A percentile compares a stretch with the other conserved stretches of the same genome.
Conservation (phyloP, 2,113 vertebrate genomes). For the Pristiophorus japonicus region DNA sequence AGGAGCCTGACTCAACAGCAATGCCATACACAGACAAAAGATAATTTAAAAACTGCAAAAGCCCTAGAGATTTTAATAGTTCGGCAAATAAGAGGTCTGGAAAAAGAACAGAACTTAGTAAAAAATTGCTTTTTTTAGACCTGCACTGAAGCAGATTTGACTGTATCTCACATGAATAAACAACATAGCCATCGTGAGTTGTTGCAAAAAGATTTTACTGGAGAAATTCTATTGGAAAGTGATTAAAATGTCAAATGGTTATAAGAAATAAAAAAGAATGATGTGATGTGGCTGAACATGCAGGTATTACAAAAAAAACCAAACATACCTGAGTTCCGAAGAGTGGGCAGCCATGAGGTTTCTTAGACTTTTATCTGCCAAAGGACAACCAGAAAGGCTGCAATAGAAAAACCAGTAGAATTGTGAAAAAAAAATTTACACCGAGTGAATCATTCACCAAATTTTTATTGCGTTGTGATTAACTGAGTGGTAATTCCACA, state of each 20-base stretch:
- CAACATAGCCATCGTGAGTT: not conserved
- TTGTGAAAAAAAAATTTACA: slow-evolving; percentile 49
- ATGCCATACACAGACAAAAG: not conserved
- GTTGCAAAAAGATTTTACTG: not conserved
- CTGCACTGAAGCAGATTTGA: not conserved
- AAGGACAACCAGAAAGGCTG: slow-evolving; percentile 99
- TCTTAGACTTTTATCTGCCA: slow-evolving; percentile 99
- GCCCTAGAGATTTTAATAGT: not conserved
- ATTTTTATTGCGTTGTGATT: not conserved
- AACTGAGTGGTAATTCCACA: slow-evolving; percentile 31
- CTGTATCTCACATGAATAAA: not conserved
- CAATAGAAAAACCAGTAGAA: slow-evolving; percentile 74
- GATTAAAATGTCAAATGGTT: not conserved
- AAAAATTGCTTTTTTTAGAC: no score
- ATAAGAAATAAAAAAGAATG: not conserved
- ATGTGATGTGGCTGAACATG: not conserved
- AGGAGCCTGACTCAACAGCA: not conserved
- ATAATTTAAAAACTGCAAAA: not conserved
- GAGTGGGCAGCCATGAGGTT: slow-evolving; percentile 99
- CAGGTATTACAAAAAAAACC: slow-evolving; percentile 44
- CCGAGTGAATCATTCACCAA: not conserved
- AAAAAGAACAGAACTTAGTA: not conserved
- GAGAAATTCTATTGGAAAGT: not conserved
- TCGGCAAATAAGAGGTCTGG: not conserved
- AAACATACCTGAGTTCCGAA: slow-evolving; percentile 99